Evolutionary conservation across 2,888 invertebrate genomes (phyloP).

Genomic region (Plemyria rubiginata): DNA sequence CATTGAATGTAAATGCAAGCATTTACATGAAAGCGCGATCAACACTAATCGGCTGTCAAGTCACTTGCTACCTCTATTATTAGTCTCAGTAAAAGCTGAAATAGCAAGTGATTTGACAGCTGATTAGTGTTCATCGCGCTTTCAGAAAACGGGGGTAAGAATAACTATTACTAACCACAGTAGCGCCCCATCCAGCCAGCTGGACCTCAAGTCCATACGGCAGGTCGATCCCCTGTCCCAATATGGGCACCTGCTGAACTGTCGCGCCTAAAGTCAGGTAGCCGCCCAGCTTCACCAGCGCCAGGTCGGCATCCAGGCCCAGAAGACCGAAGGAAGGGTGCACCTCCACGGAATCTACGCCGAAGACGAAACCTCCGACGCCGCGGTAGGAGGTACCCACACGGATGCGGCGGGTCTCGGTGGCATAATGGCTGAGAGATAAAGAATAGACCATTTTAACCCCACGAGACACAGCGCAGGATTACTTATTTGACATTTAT

Average conservation of each 20-base stretch:
- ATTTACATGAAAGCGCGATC: too few relatives aligned
- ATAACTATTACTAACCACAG: conserved; percentile 27
- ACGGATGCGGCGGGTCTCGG: conserved; percentile 54
- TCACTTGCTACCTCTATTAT: too few relatives aligned
- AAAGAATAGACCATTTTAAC: neutral
- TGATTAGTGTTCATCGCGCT: too few relatives aligned
- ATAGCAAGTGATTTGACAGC: too few relatives aligned
- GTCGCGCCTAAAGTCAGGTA: conserved; percentile 19
- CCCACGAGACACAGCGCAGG: too few relatives aligned
- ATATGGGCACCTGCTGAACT: conserved; percentile 29
- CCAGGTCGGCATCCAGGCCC: conserved; percentile 53
- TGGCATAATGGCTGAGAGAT: conserved; percentile 1
- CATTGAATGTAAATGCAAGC: too few relatives aligned
- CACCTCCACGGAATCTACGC: conserved; percentile 32
- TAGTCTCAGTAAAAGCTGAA: too few relatives aligned
- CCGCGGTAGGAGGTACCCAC: conserved; percentile 58
- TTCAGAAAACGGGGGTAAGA: too few relatives aligned
- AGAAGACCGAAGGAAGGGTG: conserved; percentile 43
- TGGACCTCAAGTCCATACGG: conserved; percentile 29
- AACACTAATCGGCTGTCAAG: too few relatives aligned
- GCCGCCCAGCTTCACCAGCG: conserved; percentile 49
- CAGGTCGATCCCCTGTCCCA: conserved; percentile 32
- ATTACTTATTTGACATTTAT: too few relatives aligned
- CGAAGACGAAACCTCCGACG: conserved; percentile 49
- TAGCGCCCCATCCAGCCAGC: conserved; percentile 42